Base-by-base conservation (phyloP, 2,888 invertebrate species). In the Drosophila eohydei region DNA sequence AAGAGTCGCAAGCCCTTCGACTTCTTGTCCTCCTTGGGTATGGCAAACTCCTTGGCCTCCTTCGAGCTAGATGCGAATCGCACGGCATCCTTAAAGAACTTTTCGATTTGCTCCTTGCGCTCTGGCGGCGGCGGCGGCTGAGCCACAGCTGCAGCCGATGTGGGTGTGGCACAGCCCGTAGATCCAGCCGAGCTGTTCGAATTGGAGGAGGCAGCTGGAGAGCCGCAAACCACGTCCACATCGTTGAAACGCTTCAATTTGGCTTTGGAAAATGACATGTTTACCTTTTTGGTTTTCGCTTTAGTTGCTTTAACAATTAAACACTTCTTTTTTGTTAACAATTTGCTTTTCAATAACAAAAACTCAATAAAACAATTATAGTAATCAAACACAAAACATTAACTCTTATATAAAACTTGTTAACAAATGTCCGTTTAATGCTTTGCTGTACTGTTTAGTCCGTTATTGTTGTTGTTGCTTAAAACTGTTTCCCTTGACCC, bases 161-260 rank as follows among this genome's bases (percentile, higher is more conserved):
- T 85, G 57, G 89, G 74, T 50, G 88, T 85, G 59, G 81, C 78
- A 66, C 89, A 76, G 71, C 86, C 85, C 32, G 78, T 38, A 8
- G 85, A 76, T 21, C 83, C 80, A 2, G 83, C 81, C 14, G 80
- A 88, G 46, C 80, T 80, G 60, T 83, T 84, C 28, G 72, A 79
- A 36, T 52, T 80, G 43, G 75, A 56, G 9, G 67, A 54, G 6
- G 69, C 81, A 21, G 89, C 88, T 28, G 89, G 91, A 3, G 91
- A 91, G 52, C 91, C 91, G 43, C 89, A 91, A 21, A 80, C 80
- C 32, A 90, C 85, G 71, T 92, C 92, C 72, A 93, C 86, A 70
- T 93, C 93, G 52, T 93, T 93, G 69, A 93, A 93, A 58, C 93
- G 91, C 78, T 93, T 93, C 68, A 93, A 87, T 86, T 93, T 93